These are phyloP conservation scores for Lissocephala sabroskyi DNA, from an alignment of 2,888 invertebrate genomes.

Conservation along the genomic window DNA sequence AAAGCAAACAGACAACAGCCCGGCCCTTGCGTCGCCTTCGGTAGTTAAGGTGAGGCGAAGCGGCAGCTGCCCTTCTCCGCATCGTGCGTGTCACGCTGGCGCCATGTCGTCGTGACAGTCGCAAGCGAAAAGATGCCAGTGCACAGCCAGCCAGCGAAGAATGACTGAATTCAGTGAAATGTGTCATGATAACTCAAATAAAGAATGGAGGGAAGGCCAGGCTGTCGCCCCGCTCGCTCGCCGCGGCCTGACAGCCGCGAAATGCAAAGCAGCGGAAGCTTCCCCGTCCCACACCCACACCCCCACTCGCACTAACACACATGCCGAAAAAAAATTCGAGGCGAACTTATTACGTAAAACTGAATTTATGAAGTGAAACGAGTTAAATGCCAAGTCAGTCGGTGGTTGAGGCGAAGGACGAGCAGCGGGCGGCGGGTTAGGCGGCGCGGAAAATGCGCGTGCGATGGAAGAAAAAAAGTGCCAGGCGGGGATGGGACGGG, in stretches of 20 bases:
- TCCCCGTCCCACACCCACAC: constrained; percentile 18
- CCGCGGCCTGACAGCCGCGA: constrained; percentile 39
- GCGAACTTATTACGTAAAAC: constrained; percentile 63
- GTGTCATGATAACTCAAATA: constrained; percentile 65
- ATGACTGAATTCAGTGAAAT: constrained; percentile 66
- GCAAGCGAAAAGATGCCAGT: constrained; percentile 47
- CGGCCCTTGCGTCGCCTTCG: background rate
- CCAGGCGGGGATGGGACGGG: background rate
- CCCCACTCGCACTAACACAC: constrained; percentile 11
- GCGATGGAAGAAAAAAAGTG: background rate
- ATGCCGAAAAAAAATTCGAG: constrained; percentile 4
- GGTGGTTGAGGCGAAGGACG: constrained; percentile 17
- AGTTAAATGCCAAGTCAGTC: constrained; percentile 63
- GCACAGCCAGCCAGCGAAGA: constrained; percentile 36
- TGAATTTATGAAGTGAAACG: constrained; percentile 66
- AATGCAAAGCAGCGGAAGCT: constrained; percentile 57
- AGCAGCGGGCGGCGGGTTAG: background rate
- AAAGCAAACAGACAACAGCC: constrained; percentile 25
- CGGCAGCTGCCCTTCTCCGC: too few relatives aligned
- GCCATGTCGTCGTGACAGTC: constrained; percentile 59
- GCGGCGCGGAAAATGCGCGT: constrained; percentile 4
- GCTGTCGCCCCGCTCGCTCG: background rate
- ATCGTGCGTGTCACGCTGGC: constrained; percentile 32
- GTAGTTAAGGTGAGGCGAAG: constrained; percentile 9
- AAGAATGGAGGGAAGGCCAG: constrained; percentile 46